phyloP scores from a whole-genome alignment of 2,113 vertebrate genomes.

The Chloropsis hardwickii region DNA sequence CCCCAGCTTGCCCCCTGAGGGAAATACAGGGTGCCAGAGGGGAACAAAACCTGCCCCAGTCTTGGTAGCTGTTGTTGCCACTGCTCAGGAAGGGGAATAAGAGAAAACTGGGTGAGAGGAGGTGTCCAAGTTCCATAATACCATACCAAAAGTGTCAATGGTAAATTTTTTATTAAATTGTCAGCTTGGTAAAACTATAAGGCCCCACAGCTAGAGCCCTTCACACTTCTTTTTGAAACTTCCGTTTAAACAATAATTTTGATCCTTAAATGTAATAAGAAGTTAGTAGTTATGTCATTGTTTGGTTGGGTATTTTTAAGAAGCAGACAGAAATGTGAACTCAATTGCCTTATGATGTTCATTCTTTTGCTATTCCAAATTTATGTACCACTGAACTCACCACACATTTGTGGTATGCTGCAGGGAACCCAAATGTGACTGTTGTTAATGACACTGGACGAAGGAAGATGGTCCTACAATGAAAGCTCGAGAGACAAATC shows the following conservation, averaged over 20 bases:
- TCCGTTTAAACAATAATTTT: neutral
- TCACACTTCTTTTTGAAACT: neutral
- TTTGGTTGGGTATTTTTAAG: neutral
- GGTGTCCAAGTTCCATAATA: neutral
- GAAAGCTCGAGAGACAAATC: neutral
- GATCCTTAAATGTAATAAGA: neutral
- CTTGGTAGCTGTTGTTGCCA: neutral
- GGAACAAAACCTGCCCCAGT: neutral
- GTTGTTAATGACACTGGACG: neutral
- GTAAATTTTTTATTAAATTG: neutral
- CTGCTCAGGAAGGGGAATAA: neutral
- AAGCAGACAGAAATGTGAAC: neutral
- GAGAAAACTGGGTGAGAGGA: neutral
- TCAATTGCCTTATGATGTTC: neutral
- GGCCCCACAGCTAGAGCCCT: neutral
- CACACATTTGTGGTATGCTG: neutral
- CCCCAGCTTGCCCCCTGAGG: neutral
- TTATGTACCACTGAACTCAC: neutral
- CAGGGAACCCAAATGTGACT: neutral
- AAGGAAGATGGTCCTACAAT: neutral
- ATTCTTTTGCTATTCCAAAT: neutral
- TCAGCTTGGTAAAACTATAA: neutral
- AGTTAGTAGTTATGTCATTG: neutral
- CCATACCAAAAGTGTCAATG: neutral
- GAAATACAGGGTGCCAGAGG: neutral